phyloP scores from a whole-genome alignment of 2,113 vertebrate species.

The Notothenia rossii region DNA sequence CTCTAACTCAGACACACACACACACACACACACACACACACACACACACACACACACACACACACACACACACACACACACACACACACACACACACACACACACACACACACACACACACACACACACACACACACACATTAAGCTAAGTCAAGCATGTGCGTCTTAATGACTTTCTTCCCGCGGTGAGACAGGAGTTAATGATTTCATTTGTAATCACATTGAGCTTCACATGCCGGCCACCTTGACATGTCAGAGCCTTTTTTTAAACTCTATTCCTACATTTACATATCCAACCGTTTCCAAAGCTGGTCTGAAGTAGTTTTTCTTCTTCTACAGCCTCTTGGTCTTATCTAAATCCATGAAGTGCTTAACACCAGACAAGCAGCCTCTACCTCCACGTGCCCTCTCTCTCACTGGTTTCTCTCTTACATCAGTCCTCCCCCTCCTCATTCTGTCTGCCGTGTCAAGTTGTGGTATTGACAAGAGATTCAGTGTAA shows the following conservation, averaged over 20 bases:
- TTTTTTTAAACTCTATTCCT: conserved; percentile 50
- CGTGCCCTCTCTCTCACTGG: conserved; percentile 2
- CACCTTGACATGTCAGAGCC: conserved; percentile 66
- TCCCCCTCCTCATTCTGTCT: conserved; percentile 7
- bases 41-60: neutral
- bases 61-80: neutral
- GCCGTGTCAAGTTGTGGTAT: conserved; percentile 28
- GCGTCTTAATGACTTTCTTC: conserved; percentile 70
- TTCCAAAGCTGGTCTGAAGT: conserved; percentile 27
- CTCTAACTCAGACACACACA: conserved; percentile 5
- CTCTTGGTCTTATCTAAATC: conserved; percentile 25
- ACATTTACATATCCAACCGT: conserved; percentile 15
- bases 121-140: too few species aligned
- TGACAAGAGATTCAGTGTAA: conserved; percentile 40
- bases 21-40: conserved; percentile 17
- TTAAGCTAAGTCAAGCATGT: conserved; percentile 42
- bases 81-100: too few species aligned
- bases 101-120: too few species aligned
- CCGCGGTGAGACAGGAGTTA: conserved; percentile 63
- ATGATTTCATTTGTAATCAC: conserved; percentile 75
- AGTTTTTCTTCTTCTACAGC: neutral
- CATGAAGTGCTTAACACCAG: conserved; percentile 13
- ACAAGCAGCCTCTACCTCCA: conserved; percentile 14
- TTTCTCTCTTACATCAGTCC: conserved; percentile 8
- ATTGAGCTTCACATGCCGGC: conserved; percentile 66